Percentiles rank a stretch among this genome's conserved stretches.
These are phyloP conservation scores for Dipus sagitta DNA, from an alignment of 2,797 vertebrate genomes.

Conservation along the genomic window DNA sequence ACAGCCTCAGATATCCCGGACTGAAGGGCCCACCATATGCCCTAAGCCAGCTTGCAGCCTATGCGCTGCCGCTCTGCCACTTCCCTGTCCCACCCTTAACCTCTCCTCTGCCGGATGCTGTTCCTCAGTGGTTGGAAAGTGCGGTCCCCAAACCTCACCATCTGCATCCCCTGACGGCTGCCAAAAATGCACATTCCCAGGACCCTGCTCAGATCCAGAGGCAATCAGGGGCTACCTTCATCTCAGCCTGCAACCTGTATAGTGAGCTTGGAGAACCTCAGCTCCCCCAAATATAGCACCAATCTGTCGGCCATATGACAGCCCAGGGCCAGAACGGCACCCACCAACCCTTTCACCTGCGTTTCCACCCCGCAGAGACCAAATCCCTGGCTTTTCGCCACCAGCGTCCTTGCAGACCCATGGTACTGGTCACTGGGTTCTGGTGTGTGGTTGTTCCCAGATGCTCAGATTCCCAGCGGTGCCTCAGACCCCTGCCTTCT, in stretches of 20 bases:
- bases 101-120: neutral
- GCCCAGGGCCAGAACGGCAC: neutral
- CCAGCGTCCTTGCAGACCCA: neutral
- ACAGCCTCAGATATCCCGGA: no score
- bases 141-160: neutral
- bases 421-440: neutral
- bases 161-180: neutral
- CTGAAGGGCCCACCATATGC: neutral
- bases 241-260: neutral
- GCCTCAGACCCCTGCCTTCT: neutral
- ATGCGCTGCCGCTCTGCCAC: accelerated
- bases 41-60: neutral
- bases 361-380: neutral
- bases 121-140: neutral
- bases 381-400: neutral
- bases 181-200: neutral
- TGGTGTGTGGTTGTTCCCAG: neutral
- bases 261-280: neutral
- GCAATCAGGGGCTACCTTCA: neutral
- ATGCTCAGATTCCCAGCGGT: neutral
- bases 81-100: neutral
- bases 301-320: neutral
- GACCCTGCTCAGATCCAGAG: neutral
- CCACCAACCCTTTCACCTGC: neutral
- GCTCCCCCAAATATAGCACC: neutral